A percentile compares a stretch with the other conserved stretches of the same genome.
Conservation (phyloP, 2,888 invertebrate species). For the Scaptomyza reducta region DNA sequence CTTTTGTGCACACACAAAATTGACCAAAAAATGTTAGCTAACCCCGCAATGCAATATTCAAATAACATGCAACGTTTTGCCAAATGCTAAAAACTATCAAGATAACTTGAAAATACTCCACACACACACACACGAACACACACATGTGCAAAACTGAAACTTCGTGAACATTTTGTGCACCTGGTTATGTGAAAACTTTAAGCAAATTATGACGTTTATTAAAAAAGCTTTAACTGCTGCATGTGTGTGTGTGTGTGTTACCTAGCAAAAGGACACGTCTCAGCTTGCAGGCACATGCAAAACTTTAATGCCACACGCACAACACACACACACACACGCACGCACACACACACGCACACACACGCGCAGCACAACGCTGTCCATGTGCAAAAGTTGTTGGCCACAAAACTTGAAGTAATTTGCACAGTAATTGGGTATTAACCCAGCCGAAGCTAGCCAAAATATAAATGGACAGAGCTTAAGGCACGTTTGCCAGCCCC, state of each 20-base stretch:
- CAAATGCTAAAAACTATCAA: conserved; percentile 42
- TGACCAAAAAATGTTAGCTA: conserved; percentile 19
- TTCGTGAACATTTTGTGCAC: conserved; percentile 50
- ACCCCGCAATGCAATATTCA: conserved; percentile 32
- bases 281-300: conserved; percentile 50
- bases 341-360: conserved; percentile 22
- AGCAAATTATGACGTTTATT: conserved; percentile 78
- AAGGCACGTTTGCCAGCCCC: conserved; percentile 58
- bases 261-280: conserved; percentile 46
- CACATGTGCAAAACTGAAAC: conserved; percentile 13
- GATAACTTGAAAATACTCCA: conserved; percentile 54
- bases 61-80: conserved; percentile 10
- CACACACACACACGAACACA: conserved; percentile 14
- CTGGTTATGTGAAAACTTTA: conserved; percentile 71
- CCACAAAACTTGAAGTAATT: conserved; percentile 80
- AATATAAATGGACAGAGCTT: conserved; percentile 71
- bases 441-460: conserved; percentile 76
- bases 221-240: conserved; percentile 68
- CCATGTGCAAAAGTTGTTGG: conserved; percentile 48
- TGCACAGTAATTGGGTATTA: conserved; percentile 84
- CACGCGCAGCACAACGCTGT: no score
- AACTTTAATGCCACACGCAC: conserved; percentile 63
- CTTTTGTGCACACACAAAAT: conserved; percentile 26
- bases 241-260: conserved; percentile 11
- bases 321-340: neutral